Evolutionary conservation across 2,888 invertebrate species (phyloP).

Genomic region (Apamea anceps): DNA sequence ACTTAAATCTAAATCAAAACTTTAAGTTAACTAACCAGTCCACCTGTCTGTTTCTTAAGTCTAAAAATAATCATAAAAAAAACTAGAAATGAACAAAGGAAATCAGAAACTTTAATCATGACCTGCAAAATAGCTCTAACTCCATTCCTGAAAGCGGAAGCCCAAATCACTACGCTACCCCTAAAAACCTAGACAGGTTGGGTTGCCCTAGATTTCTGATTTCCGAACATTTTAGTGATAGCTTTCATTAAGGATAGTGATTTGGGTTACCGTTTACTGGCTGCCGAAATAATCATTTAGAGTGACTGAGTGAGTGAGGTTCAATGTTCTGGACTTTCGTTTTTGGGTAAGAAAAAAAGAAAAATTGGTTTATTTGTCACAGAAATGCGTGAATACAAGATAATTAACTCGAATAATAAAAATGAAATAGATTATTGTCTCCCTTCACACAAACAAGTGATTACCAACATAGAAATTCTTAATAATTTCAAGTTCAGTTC

Average conservation of each 20-base stretch:
- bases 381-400: background rate
- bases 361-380: background rate
- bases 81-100: background rate
- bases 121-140: background rate
- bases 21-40: background rate
- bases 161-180: too few relatives aligned
- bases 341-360: background rate
- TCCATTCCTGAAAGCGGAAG: background rate
- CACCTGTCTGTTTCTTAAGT: background rate
- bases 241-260: background rate
- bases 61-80: background rate
- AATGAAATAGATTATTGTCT: too few relatives aligned
- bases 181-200: background rate
- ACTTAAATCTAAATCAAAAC: background rate
- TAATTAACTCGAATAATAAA: background rate
- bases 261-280: background rate
- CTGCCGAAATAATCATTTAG: background rate
- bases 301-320: background rate
- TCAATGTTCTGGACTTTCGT: background rate
- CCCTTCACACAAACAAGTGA: too few relatives aligned
- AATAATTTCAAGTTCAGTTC: too few relatives aligned
- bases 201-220: background rate
- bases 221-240: background rate
- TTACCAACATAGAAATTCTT: too few relatives aligned
- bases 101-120: background rate